Base-by-base conservation (phyloP, 2,113 vertebrate species). In the Chamaetylas fuelleborni region DNA sequence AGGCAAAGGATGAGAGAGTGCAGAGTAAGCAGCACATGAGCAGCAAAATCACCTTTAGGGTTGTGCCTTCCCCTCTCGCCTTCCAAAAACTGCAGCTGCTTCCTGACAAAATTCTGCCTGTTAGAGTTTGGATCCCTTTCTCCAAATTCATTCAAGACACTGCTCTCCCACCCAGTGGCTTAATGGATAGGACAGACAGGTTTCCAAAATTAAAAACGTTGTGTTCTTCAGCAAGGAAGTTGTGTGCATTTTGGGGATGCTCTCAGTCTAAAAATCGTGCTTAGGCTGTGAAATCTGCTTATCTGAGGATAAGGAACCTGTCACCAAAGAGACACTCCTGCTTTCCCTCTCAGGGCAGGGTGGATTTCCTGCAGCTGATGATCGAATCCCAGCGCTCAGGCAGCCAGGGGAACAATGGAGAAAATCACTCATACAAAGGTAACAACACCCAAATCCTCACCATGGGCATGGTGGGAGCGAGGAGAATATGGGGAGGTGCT, bases 341-440 rank as follows among this genome's bases (percentile, higher is more conserved):
- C 69, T 92, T 91, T 48, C 87, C 19, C 60, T 85, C 69, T 33
- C 81, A 99, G 98, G 96, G 89, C 19, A 95, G 98, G 87, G 97
- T 98, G 19, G 98, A 99, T 96, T 98, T 99, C 54, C 97, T 99
- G 95, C 98, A 99, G 96, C 78, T 99, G 60, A 98, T 99, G 99
- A 97, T 99, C 0, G 98, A 99, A 36, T 97, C 98, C 85, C 98
- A 99, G 91, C 96, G 96, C 7, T 94, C 95, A 42, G 53, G 60
- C 24, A 71, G 26, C 14, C 9, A 88, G 0, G 10, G 12, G 19
- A 33, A 48, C 83, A 48, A 81, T 1, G 54, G 84, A 66, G 25
- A 8, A 14, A 85, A 79, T 19, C 18, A 88, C 76, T 71, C 70
- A 0, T 0, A 86, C 2, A 98, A 98, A 98, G 94, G 98, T 98